These are phyloP conservation scores for Corythornis madagascariensis DNA, from an alignment of 2,113 vertebrate species.

Conservation along the genomic window DNA sequence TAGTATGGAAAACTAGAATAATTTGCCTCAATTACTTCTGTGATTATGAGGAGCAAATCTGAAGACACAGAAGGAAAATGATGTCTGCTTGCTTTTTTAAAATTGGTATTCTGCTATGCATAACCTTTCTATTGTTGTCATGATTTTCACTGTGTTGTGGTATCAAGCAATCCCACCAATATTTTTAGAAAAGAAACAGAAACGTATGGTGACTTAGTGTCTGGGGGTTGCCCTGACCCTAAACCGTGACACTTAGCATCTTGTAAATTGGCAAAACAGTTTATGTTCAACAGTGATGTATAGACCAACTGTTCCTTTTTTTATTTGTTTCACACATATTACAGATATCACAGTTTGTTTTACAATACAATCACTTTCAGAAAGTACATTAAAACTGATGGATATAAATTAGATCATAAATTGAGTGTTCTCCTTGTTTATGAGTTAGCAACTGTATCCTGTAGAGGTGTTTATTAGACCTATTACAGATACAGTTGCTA, in stretches of 20 bases:
- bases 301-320: background rate
- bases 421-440: conserved; percentile 45
- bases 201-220: background rate
- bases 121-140: background rate
- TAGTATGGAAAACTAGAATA: background rate
- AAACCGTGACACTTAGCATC: background rate
- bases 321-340: background rate
- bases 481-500: conserved; percentile 22
- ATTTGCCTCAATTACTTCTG: background rate
- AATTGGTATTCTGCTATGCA: background rate
- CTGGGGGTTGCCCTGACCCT: too few relatives aligned
- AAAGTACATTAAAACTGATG: conserved; percentile 28
- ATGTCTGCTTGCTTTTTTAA: background rate
- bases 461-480: conserved; percentile 63
- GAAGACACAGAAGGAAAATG: background rate
- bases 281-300: background rate
- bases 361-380: conserved; percentile 26
- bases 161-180: background rate
- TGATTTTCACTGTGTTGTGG: background rate
- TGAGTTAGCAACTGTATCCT: conserved; percentile 62
- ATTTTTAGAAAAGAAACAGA: background rate
- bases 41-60: background rate
- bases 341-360: background rate
- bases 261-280: conserved; percentile 17
- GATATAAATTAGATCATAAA: conserved; percentile 62